Conservation (phyloP, 2,797 vertebrate species). For the Liparis tanakae region DNA sequence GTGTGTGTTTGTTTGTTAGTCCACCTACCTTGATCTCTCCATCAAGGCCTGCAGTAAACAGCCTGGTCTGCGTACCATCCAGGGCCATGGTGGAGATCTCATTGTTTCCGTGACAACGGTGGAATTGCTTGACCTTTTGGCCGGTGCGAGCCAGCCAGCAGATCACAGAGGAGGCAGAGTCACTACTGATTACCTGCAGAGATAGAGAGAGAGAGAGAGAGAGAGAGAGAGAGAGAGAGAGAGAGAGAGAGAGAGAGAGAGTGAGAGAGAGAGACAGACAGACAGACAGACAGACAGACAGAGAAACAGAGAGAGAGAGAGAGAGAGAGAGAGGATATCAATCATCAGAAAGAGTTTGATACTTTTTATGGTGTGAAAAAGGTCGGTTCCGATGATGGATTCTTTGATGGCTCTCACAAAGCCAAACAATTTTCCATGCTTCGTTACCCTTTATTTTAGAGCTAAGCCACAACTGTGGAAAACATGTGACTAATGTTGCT, state of each 20-base stretch:
- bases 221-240: conserved; percentile 1
- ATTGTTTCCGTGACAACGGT: conserved; percentile 86
- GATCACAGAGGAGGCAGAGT: conserved; percentile 82
- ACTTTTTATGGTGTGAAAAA: conserved; percentile 15
- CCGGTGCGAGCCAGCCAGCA: conserved; percentile 87
- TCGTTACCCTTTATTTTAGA: conserved; percentile 45
- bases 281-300: neutral
- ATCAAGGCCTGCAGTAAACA: conserved; percentile 85
- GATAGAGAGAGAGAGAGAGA: neutral
- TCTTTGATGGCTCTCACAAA: conserved; percentile 38
- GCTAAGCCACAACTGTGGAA: conserved; percentile 18
- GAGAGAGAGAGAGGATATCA: conserved; percentile 28
- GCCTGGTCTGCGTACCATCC: conserved; percentile 76
- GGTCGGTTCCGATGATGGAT: conserved; percentile 30
- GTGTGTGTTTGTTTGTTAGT: conserved; percentile 4
- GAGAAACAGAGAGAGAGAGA: conserved; percentile 3
- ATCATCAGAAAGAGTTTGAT: conserved; percentile 43
- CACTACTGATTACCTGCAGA: conserved; percentile 85
- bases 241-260: conserved; percentile 4
- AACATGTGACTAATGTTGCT: conserved; percentile 33
- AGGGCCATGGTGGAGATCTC: conserved; percentile 85
- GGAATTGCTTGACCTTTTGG: conserved; percentile 88
- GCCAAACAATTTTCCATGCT: conserved; percentile 40
- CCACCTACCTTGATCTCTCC: conserved; percentile 81
- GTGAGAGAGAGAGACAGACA: neutral